Evolutionary conservation across 2,888 invertebrate genomes (phyloP), one percentile per base, ranked within the genome.

Genomic region (Dexiosoma caninum): DNA sequence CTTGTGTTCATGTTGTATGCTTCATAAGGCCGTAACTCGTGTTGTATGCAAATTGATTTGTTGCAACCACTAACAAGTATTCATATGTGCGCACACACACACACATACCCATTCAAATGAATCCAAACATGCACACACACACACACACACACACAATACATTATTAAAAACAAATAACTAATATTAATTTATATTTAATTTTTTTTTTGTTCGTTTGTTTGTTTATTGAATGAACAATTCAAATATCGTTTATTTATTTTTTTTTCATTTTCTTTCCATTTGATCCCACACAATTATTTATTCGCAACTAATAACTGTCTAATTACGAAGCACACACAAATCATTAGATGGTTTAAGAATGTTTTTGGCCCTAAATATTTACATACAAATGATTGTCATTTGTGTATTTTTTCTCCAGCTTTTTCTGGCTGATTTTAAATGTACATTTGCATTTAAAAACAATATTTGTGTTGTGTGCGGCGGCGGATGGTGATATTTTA

Each of bases 1-100:
- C 72, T 55, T 81, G 77, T 72, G 71, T 66, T 53, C 35, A 37
- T 70, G 55, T 44, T 32, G 27, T 42, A 1, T 46, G 14, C 21
- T 30, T 19, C 59, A n/a, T 35, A 60, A 60, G 49, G 30, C 23
- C 49, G 16, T 44, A 60, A 44, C 27, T 60, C 32, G 42, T 57
- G 40, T 44, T 71, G 55, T 74, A 72, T 62, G 60, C 57, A 72
- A 62, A 64, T 66, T 78, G 69, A 77, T 71, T 74, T 80, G 64
- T 74, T 67, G 51, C 78, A 74, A 57, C 69, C 62, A 67, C 53
- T 67, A 66, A 76, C 51, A 80, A 51, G 42, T 53, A 67, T 67
- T 32, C 67, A 59, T 51, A 51, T 9, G 37, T n/a, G 49, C 37
- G 40, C 30, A 60, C 49, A 14, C 21, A 32, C 32, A 37, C 53